Conservation (phyloP, 2,797 vertebrate genomes). For the Galagoides demidoff region DNA sequence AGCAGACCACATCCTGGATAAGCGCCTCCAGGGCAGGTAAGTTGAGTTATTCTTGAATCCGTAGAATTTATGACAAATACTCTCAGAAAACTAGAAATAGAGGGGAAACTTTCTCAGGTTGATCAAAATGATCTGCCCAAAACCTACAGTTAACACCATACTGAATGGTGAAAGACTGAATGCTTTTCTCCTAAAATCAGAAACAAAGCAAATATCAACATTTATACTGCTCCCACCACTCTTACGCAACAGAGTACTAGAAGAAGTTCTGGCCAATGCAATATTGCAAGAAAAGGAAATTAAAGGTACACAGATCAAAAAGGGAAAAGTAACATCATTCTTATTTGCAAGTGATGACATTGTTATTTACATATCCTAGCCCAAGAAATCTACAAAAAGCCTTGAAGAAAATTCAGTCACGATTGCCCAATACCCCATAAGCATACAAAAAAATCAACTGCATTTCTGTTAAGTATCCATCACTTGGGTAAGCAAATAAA, state of each 20-base stretch:
- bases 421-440: not conserved
- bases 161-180: not conserved
- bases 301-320: not conserved
- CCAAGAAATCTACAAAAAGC: not conserved
- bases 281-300: not conserved
- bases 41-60: not conserved
- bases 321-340: not conserved
- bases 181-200: not conserved
- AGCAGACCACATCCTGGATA: not conserved
- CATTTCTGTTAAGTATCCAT: not conserved
- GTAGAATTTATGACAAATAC: not conserved
- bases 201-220: not conserved
- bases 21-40: not conserved
- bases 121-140: slow-evolving; percentile 7
- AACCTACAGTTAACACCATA: not conserved
- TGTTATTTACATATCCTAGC: not conserved
- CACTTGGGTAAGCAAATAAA: not conserved
- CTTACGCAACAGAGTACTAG: not conserved
- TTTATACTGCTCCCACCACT: not conserved
- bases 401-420: slow-evolving; percentile 26
- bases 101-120: not conserved
- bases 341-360: not conserved
- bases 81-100: slow-evolving; percentile 10
- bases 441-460: not conserved
- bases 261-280: not conserved